Base-by-base conservation (phyloP, 37 sponge, comb jelly and placozoan genomes). In the Agelas oroides region DNA sequence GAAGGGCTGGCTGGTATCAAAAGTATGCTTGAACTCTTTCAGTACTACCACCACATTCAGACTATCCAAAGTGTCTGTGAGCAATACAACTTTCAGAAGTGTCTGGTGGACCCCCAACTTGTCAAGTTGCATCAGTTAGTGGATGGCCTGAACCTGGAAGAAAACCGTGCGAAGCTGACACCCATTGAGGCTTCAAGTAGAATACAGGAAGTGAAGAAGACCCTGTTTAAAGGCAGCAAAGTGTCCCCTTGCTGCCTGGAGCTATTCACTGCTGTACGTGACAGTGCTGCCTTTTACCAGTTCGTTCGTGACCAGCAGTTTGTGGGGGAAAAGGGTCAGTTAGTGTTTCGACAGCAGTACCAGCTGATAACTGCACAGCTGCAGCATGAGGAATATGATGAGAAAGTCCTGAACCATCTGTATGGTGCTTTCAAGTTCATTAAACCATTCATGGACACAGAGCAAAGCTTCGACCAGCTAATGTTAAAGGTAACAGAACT, bases 321-420 rank as follows among this genome's bases (percentile, higher is more conserved):
- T 54, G 41, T 52, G 27, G 91, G 81, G 30, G n/a, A 78, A 52
- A 57, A 83, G 53, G 92, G 88, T 0, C 85, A 84, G 11, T 70
- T 41, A 11, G 65, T 71, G 36, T 84, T 95, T 28, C 67, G 69
- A 41, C 79, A 95, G 75, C 80, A 95, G 87, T 90, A 95, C 53
- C 87, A 86, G 34, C 77, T 94, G 59, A 94, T 94, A 53, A 91
- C 95, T 8, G 77, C 84, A 23, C 87, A 87, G 75, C 72, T 94
- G 0, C 91, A 90, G 53, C 88, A 94, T 83, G 91, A 94, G 36
- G 95, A 94, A 32, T 94, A 95, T 65, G 84, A 95, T 36, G 95
- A 95, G 79, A n/a, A 6, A 3, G 89, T 95, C 1, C 84, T 95
- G 34, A 95, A 85, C 69, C 95, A 95, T 65, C 95, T 95, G 69